A percentile compares a stretch with the other conserved stretches of the same genome.
These are phyloP conservation scores for Caenorhabditis remanei DNA, from an alignment of 1,140 invertebrate species.

Conservation along the genomic window DNA sequence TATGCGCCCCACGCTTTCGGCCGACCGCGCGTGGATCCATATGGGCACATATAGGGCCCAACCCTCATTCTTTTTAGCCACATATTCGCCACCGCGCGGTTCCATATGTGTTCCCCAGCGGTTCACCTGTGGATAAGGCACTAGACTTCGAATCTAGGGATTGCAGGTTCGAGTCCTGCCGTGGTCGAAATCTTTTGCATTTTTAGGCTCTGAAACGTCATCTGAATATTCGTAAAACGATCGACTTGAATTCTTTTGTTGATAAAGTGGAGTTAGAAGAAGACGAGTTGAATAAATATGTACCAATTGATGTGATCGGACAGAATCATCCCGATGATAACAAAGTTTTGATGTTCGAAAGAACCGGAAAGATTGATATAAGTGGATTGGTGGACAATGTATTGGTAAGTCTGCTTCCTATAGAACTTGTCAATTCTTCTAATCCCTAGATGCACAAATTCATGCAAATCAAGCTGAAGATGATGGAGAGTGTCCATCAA, in stretches of 20 bases:
- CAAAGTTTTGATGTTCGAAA: slow-evolving; percentile 66
- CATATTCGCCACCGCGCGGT: no score
- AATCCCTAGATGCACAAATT: slow-evolving; percentile 64
- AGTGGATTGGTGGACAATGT: slow-evolving; percentile 64
- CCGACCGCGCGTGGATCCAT: no score
- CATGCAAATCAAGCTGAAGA: slow-evolving; percentile 65
- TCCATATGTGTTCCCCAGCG: no score
- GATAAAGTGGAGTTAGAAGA: slow-evolving; percentile 47
- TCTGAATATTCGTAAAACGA: slow-evolving; percentile 63
- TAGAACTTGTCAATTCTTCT: slow-evolving; percentile 3
- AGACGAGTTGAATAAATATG: slow-evolving; percentile 55
- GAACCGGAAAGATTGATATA: slow-evolving; percentile 64
- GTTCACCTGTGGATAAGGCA: no score
- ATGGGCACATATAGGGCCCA: no score
- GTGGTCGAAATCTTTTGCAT: no score
- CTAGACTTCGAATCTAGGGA: no score
- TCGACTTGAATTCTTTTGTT: slow-evolving; percentile 39
- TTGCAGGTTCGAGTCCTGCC: no score
- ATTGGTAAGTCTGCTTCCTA: slow-evolving; percentile 29
- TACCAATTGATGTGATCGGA: slow-evolving; percentile 65
- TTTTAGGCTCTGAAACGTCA: slow-evolving; percentile 61
- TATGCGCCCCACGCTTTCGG: no score
- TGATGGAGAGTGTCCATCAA: slow-evolving; percentile 66
- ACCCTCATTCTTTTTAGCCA: no score
- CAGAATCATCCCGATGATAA: slow-evolving; percentile 66